Percentiles rank a stretch among this genome's conserved stretches.
phyloP scores from a whole-genome alignment of 2,797 vertebrate genomes.

The Gymnothorax javanicus region DNA sequence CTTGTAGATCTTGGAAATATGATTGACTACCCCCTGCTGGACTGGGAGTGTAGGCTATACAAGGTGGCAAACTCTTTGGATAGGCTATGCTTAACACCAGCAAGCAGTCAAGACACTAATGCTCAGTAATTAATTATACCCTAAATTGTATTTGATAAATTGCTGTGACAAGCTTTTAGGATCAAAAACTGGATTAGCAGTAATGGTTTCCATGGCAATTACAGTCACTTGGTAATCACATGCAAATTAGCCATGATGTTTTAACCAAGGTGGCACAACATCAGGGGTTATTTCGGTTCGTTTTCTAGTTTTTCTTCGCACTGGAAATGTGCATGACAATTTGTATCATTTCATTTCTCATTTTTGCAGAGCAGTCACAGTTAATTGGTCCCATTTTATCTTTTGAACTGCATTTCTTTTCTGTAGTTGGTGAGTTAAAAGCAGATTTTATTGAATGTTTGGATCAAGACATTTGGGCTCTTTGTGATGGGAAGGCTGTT shows the following conservation, averaged over 20 bases:
- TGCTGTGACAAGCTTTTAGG: background rate
- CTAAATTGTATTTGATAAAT: slow-evolving; percentile 14
- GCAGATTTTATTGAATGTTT: no score
- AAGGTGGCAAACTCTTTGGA: background rate
- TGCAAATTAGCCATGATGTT: slow-evolving; percentile 17
- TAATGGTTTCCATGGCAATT: background rate
- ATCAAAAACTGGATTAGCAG: background rate
- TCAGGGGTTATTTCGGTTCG: background rate
- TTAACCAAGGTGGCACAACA: background rate
- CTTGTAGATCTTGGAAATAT: background rate
- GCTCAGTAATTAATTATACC: background rate
- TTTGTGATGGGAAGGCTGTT: no score
- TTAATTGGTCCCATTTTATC: no score
- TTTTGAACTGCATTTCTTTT: no score
- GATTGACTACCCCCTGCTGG: background rate
- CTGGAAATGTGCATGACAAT: no score
- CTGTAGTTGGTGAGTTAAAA: no score
- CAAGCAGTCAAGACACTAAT: background rate
- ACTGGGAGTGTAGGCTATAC: background rate
- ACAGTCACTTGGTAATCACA: background rate
- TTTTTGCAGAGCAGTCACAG: no score
- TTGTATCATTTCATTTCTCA: no score
- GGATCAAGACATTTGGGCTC: no score
- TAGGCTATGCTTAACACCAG: background rate
- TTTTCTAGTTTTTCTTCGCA: no score